Evolutionary conservation across 2,888 invertebrate species (phyloP), one percentile per base, ranked within the genome.

Genomic region (Creontiades dilutus): DNA sequence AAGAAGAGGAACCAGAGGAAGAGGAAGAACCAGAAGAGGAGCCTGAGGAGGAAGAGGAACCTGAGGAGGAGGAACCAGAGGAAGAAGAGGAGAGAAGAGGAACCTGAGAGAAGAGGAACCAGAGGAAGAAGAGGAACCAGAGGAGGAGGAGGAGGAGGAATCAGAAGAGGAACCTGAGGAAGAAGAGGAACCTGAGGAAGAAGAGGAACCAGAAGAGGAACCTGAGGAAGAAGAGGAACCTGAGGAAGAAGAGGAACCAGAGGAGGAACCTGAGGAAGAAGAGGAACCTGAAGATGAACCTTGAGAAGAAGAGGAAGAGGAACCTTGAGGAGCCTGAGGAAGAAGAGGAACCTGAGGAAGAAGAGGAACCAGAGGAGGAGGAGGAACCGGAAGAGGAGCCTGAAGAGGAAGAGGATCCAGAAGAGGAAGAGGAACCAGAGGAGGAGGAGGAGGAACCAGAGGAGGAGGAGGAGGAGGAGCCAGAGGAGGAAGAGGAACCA

Each of bases 191-290:
- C 3, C 4, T 3, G 85, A 85, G 27, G 85, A 85, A 52, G 84
- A 84, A 78, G 90, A 91, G 52, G 19, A 90, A 93, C 5, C 93
- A 93, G 37, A 93, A 92, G 85, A 85, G 27, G 85, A 93, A 81
- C 92, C 92, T 93, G 93, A 28, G 27, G 82, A 82, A 14, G 48
- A 48, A 48, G 48, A 48, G 48, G 48, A 11, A 48, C 48, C 9
- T 48, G n/a, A n/a, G n/a, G n/a, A n/a, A 48, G 48, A 7, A 48
- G 13, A 48, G 13, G 48, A 11, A 48, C 13, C 13, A n/a, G 57
- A 57, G 16, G 16, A 57, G 16, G 4, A 57, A 57, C 11, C n/a
- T n/a, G n/a, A n/a, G n/a, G n/a, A n/a, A n/a, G n/a, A n/a, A n/a
- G n/a, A n/a, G n/a, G 11, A 9, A 57, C 16, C 11, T 57, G 14